Conservation (phyloP, 1,140 invertebrate species). For the Aphelinus certus region DNA sequence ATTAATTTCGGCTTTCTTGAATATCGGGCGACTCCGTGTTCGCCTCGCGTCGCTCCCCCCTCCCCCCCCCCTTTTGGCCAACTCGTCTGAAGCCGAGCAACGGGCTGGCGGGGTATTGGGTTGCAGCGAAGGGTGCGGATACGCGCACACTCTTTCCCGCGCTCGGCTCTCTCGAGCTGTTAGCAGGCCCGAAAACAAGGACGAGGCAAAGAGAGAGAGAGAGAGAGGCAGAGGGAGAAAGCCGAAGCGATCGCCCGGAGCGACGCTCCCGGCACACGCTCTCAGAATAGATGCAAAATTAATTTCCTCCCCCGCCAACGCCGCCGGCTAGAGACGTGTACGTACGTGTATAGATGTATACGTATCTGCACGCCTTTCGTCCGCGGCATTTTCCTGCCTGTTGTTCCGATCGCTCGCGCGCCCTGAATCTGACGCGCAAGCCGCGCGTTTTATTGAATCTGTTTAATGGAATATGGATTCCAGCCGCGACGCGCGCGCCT, state of each 20-base stretch:
- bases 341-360: background rate
- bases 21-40: conserved; percentile 39
- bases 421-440: no score
- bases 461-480: no score
- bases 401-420: no score
- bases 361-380: conserved; percentile 40
- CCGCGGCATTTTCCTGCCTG: conserved; percentile 29
- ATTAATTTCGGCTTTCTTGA: conserved; percentile 50
- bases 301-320: conserved; percentile 43
- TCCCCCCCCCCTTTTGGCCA: conserved; percentile 5
- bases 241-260: conserved; percentile 40
- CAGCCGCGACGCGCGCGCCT: no score
- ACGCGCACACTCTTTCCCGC: no score
- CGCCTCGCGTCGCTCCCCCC: background rate
- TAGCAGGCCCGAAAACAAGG: conserved; percentile 20
- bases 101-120: conserved; percentile 13
- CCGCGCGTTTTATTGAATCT: no score
- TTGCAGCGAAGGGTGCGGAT: conserved; percentile 29
- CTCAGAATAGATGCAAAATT: conserved; percentile 51
- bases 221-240: background rate
- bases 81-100: background rate
- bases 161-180: conserved; percentile 23
- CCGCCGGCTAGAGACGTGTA: no score
- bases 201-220: background rate
- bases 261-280: conserved; percentile 32